Evolutionary conservation across 2,888 invertebrate genomes (phyloP), one percentile per base, ranked within the genome.

Genomic region (Drosophila stalkeri): DNA sequence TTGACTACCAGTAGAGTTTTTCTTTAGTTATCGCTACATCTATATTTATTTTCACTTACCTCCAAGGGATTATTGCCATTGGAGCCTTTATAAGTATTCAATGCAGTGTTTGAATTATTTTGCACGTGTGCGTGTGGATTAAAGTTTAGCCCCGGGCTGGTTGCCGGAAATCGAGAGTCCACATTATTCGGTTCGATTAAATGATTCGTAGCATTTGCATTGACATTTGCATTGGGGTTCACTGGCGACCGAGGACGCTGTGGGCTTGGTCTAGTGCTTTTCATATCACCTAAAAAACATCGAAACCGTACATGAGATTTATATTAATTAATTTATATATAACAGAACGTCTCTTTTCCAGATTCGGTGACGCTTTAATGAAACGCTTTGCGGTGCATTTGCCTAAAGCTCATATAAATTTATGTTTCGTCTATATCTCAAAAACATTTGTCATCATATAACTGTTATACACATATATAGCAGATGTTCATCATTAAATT

Each of bases 211-310:
- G 65, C 14, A 31, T 46, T 77, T 3, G 55, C 33, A n/a, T 46
- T 77, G 6, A 59, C 23, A 16, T 51, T 77, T 8, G 39, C 6
- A 41, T 63, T 59, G 20, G 52, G 46, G 4, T 59, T 89, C 7
- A 65, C 33, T 20, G 93, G 91, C 43, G 92, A 92, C 57, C 91
- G 80, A 5, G 90, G 80, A 27, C 92, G 76, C 68, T 93, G 92
- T 11, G 93, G 92, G 82, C 93, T 93, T 16, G 92, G 90, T 66
- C 94, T 94, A 23, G 84, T 64, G 46, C 93, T 93, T 92, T 91
- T 92, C 31, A 85, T 75, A 55, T 92, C 92, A 71, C 86, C 92
- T 92, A 16, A 0, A 0, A 0, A 64, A 64, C 23, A n/a, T n/a
- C n/a, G n/a, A n/a, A n/a, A n/a, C n/a, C n/a, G n/a, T n/a, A n/a